Conservation (phyloP, 2,888 invertebrate species). For the Thereva nobilitata region DNA sequence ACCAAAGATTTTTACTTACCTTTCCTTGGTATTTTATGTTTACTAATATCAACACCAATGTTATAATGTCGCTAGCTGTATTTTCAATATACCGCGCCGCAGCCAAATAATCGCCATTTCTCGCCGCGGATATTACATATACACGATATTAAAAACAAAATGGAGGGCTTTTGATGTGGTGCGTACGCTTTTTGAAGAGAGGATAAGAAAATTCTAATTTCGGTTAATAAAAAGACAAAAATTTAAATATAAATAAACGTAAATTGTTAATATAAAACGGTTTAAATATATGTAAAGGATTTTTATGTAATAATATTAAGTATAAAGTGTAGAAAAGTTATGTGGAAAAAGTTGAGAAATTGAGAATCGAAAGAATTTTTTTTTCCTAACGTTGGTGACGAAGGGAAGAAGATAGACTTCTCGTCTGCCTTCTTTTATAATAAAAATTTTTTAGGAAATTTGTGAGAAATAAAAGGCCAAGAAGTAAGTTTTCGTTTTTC, state of each 20-base stretch:
- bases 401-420: too few species aligned
- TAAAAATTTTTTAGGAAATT: slow-evolving; percentile 16
- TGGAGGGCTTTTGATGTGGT: slow-evolving; percentile 60
- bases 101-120: not conserved
- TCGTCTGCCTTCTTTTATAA: too few species aligned
- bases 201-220: slow-evolving; percentile 50
- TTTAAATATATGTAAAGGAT: slow-evolving; percentile 9
- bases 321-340: slow-evolving; percentile 24
- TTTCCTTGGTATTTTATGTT: slow-evolving; percentile 28
- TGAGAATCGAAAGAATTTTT: not conserved
- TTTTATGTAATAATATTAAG: slow-evolving; percentile 12
- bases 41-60: slow-evolving; percentile 26
- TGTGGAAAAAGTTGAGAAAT: slow-evolving; percentile 9
- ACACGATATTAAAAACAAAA: slow-evolving; percentile 53
- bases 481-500: slow-evolving; percentile 23
- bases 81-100: slow-evolving; percentile 25
- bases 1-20: slow-evolving; percentile 3
- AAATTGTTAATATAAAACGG: slow-evolving; percentile 19
- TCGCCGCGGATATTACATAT: slow-evolving; percentile 25
- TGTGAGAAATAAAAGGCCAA: slow-evolving; percentile 26
- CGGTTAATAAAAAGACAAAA: slow-evolving; percentile 52
- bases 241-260: slow-evolving; percentile 21
- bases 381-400: not conserved
- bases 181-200: slow-evolving; percentile 55
- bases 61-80: slow-evolving; percentile 30